A percentile compares a stretch with the other conserved stretches of the same genome.
These are phyloP conservation scores for Lordiphosa clarofinis DNA, from an alignment of 1,140 invertebrate genomes.

Conservation along the genomic window DNA sequence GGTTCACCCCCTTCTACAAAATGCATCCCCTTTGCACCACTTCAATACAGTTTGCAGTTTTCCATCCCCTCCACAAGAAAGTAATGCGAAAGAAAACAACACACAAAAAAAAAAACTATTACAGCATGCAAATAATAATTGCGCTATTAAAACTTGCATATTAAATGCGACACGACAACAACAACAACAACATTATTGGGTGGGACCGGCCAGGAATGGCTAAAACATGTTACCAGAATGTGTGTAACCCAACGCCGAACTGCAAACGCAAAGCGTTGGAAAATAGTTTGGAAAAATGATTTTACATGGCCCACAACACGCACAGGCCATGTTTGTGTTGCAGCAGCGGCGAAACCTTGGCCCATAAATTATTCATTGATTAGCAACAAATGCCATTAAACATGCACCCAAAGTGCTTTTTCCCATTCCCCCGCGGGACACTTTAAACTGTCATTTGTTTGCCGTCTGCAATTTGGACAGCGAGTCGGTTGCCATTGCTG, in stretches of 20 bases:
- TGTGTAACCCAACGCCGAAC: conserved; percentile 46
- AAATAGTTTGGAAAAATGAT: conserved; percentile 4
- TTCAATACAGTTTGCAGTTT: conserved; percentile 12
- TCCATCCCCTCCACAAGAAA: conserved; percentile 2
- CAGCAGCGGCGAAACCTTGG: conserved; percentile 61
- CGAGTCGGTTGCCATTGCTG: too few relatives aligned
- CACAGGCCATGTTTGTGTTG: conserved; percentile 19
- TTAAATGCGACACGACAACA: conserved; percentile 67
- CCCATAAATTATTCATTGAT: conserved; percentile 78
- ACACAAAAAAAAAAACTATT: conserved; percentile 30
- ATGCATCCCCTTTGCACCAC: too few relatives aligned
- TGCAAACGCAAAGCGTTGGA: conserved; percentile 9
- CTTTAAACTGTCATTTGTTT: conserved; percentile 73
- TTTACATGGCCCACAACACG: conserved; percentile 15
- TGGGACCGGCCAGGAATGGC: conserved; percentile 13
- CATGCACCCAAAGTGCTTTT: conserved; percentile 65
- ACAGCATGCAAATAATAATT: conserved; percentile 77
- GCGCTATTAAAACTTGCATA: conserved; percentile 76
- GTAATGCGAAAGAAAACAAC: background rate
- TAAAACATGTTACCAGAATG: conserved; percentile 54
- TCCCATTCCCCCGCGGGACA: conserved; percentile 28
- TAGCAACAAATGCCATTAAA: conserved; percentile 77
- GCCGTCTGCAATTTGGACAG: conserved; percentile 59
- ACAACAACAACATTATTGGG: conserved; percentile 18
- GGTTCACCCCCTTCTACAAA: too few relatives aligned